These are phyloP conservation scores for Myathropa florea DNA, from an alignment of 2,888 invertebrate genomes.

Conservation along the genomic window DNA sequence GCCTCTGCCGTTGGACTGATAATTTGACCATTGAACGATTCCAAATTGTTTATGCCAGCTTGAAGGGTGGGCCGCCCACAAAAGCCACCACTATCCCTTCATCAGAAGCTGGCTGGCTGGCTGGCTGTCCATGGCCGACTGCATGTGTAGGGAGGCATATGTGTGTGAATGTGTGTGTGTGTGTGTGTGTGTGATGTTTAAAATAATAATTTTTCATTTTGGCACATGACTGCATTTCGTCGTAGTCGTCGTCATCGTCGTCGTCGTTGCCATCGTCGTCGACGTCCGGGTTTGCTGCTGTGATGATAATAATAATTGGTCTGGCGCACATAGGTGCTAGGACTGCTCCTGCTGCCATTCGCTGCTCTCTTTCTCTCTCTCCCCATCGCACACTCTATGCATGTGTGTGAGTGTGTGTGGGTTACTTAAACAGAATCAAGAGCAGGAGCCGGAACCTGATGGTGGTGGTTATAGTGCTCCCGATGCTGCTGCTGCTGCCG, in stretches of 20 bases:
- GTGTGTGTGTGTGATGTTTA: constrained; percentile 60
- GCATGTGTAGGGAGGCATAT: too few relatives aligned
- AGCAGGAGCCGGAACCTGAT: constrained; percentile 12
- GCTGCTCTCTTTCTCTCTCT: not conserved
- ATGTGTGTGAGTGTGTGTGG: not conserved
- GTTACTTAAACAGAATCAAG: constrained; percentile 4
- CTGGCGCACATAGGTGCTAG: constrained; percentile 68
- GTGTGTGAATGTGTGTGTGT: not conserved
- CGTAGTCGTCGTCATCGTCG: constrained; percentile 16
- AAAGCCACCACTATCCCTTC: not conserved
- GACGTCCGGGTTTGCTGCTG: constrained; percentile 52
- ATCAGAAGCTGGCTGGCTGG: not conserved
- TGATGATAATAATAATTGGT: constrained; percentile 71
- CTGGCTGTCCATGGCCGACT: not conserved
- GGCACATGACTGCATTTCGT: constrained; percentile 72
- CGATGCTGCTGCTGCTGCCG: constrained; percentile 14
- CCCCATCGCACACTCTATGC: not conserved
- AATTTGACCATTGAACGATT: constrained; percentile 58
- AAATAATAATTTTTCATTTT: constrained; percentile 72
- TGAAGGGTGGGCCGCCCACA: not conserved
- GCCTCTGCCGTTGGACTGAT: constrained; percentile 26
- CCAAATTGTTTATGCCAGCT: constrained; percentile 63
- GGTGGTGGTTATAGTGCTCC: not conserved
- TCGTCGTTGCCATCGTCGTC: not conserved
- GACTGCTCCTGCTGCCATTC: constrained; percentile 31